These are phyloP conservation scores for Ciconia nigra DNA, from an alignment of 2,797 vertebrate genomes.

Conservation along the genomic window DNA sequence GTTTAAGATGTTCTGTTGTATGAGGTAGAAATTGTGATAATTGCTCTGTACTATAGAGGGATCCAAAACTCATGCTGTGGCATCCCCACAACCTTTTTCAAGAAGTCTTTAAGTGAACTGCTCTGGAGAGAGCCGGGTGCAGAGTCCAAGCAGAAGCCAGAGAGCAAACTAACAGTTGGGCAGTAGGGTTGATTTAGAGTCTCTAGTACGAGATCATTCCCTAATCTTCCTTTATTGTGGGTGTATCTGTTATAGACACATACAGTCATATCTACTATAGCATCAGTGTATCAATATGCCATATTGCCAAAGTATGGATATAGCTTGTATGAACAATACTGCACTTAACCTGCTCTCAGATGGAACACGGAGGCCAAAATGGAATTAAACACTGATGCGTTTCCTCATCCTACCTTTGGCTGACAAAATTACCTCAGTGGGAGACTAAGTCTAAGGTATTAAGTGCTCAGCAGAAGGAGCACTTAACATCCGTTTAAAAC, in stretches of 20 bases:
- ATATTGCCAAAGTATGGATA: background rate
- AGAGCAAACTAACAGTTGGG: background rate
- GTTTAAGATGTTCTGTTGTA: background rate
- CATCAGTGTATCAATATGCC: rapidly evolving
- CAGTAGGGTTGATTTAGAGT: background rate
- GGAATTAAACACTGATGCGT: background rate
- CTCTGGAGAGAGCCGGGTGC: background rate
- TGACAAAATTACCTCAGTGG: background rate
- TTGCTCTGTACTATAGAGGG: background rate
- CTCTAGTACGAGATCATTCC: rapidly evolving
- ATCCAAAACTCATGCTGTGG: background rate
- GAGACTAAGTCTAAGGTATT: background rate
- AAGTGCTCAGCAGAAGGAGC: background rate
- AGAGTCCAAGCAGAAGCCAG: background rate
- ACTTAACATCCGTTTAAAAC: background rate
- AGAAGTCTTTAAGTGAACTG: background rate
- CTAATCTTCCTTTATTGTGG: background rate
- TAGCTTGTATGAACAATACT: background rate
- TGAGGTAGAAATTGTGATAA: background rate
- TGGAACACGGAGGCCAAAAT: background rate
- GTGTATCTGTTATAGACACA: background rate
- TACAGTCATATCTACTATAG: background rate
- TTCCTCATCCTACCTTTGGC: background rate
- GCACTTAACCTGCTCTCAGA: background rate
- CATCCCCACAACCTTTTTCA: background rate